These are phyloP conservation scores for Bufo gargarizans DNA, from an alignment of 2,113 vertebrate genomes.

Conservation along the genomic window DNA sequence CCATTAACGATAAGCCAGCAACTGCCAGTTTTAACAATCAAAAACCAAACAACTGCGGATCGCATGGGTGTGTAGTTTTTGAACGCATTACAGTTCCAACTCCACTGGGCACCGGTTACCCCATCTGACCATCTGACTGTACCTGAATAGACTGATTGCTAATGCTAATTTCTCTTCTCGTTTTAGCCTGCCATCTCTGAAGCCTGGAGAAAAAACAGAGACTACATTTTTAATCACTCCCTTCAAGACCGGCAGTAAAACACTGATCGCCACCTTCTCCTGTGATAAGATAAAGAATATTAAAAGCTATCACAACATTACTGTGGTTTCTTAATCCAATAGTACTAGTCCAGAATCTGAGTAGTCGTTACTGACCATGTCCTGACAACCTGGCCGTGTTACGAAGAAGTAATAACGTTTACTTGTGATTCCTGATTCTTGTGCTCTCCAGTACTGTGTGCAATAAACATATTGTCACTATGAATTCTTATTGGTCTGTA, in stretches of 20 bases:
- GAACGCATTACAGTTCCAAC: too few relatives aligned
- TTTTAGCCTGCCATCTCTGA: constrained; percentile 31
- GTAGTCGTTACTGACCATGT: neutral
- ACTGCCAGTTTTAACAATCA: too few relatives aligned
- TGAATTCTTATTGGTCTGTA: neutral
- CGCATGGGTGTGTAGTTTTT: too few relatives aligned
- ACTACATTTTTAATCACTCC: constrained; percentile 7
- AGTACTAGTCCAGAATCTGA: neutral
- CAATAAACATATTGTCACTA: neutral
- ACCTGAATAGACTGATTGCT: neutral
- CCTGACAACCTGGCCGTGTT: neutral
- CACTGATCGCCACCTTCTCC: constrained; percentile 20
- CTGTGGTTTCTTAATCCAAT: neutral
- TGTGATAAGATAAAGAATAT: constrained; percentile 42
- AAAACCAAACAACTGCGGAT: too few relatives aligned
- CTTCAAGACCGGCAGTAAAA: constrained; percentile 16
- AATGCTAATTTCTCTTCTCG: neutral
- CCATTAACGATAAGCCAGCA: too few relatives aligned
- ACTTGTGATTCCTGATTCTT: too few relatives aligned
- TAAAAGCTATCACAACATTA: constrained; percentile 25
- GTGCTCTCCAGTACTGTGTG: neutral
- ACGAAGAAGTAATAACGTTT: neutral
- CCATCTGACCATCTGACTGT: too few relatives aligned
- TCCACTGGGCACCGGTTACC: too few relatives aligned
- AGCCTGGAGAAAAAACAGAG: constrained; percentile 7